Evolutionary conservation across 2,797 vertebrate genomes (phyloP).

Genomic region (Gymnopithys bicolor): DNA sequence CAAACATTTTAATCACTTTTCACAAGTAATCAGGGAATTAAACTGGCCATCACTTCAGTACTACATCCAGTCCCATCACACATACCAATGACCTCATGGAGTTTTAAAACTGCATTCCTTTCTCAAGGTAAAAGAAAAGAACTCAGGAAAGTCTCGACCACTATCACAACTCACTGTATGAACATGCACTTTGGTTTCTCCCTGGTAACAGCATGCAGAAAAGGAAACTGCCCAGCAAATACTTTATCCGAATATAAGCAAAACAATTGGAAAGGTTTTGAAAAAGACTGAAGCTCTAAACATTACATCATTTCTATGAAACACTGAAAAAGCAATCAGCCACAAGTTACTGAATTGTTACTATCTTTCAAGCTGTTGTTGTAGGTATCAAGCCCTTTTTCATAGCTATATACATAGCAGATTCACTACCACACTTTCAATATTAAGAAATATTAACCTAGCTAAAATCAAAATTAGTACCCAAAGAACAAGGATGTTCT

Average conservation of each 20-base stretch:
- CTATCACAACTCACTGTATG: not conserved
- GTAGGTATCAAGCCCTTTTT: not conserved
- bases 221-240: not conserved
- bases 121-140: not conserved
- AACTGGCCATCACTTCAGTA: not conserved
- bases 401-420: not conserved
- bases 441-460: not conserved
- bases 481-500: not conserved
- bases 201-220: not conserved
- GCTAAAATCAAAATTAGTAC: not conserved
- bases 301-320: not conserved
- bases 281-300: not conserved
- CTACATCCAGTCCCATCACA: not conserved
- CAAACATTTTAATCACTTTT: not conserved
- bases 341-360: not conserved
- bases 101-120: not conserved
- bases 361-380: not conserved
- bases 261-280: not conserved
- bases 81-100: not conserved
- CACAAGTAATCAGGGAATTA: not conserved
- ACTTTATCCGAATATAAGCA: not conserved
- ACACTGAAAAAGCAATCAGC: not conserved
- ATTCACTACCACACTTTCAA: not conserved
- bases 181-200: not conserved
- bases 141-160: not conserved